Conservation (phyloP, 2,888 invertebrate species). For the Belgica antarctica region DNA sequence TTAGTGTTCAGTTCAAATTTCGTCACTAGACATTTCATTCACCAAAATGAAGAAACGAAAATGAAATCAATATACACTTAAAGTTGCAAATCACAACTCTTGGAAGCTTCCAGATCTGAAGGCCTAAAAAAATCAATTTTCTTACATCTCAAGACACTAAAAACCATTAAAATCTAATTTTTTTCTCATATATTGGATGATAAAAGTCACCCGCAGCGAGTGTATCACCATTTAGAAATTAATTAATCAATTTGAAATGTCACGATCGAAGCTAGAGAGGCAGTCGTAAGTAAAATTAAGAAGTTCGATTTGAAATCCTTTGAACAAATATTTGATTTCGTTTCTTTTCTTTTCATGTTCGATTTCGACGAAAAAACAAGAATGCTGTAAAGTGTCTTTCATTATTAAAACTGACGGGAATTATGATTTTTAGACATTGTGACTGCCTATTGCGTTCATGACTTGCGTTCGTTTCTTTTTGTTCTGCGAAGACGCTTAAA, state of each 20-base stretch:
- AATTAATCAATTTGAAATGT: slow-evolving; percentile 44
- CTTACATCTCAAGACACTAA: too few species aligned
- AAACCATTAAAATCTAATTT: too few species aligned
- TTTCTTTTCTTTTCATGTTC: slow-evolving; percentile 12
- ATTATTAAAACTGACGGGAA: slow-evolving; percentile 41
- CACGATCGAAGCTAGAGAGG: slow-evolving; percentile 27
- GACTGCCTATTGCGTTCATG: slow-evolving; percentile 43
- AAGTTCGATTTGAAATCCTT: slow-evolving; percentile 36
- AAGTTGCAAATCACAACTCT: too few species aligned
- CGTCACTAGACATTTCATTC: too few species aligned
- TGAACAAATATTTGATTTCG: slow-evolving; percentile 39
- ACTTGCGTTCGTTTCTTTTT: slow-evolving; percentile 21
- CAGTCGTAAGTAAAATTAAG: slow-evolving; percentile 31
- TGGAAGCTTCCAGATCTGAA: too few species aligned
- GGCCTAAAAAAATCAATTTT: not conserved
- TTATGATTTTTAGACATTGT: slow-evolving; percentile 44
- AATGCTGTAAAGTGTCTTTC: slow-evolving; percentile 42
- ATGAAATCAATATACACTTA: too few species aligned
- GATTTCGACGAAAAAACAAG: slow-evolving; percentile 17
- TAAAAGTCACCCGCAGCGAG: slow-evolving; percentile 18
- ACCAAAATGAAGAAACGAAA: too few species aligned
- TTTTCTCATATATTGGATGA: not conserved
- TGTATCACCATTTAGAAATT: slow-evolving; percentile 35
- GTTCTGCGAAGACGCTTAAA: slow-evolving; percentile 29
- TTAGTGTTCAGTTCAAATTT: too few species aligned